Base-by-base conservation (phyloP, 1,140 invertebrate species). In the Danaus melanippus region DNA sequence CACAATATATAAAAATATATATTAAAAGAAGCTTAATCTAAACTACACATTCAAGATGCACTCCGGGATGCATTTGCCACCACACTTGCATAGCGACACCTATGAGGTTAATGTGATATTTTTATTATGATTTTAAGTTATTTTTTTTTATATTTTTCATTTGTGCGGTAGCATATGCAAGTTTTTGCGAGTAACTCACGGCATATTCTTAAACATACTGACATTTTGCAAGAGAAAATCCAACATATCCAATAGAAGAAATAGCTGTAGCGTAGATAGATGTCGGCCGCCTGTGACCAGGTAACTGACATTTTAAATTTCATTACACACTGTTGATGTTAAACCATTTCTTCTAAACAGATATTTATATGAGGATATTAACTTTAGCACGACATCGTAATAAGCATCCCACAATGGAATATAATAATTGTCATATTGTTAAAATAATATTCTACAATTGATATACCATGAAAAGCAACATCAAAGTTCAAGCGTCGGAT, bases 1-100 rank as follows among this genome's bases (percentile, higher is more conserved):
- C 81, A 84, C 81, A 84, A 86, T 82, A 86, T 85, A 85, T 82
- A 86, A 86, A 86, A 84, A 86, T 86, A 86, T 84, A 84, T 82
- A 76, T 79, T 77, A 80, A 65, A 86, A 82, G 77, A 86, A 86
- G 81, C 84, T 84, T 84, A 86, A 64, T 79, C 79, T 84, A 82
- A 71, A 76, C 81, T 84, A 86, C 79, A 84, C 82, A 80, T 74
- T 70, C 70, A 83, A 79, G 79, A 82, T 78, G 73, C 78, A 83
- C 71, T 74, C 79, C 69, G 71, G 66, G 71, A 80, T 80, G 78
- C 83, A 82, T 83, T 78, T 82, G 83, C 79, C 74, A 85, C 77
- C 80, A 86, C 80, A 85, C 79, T 63, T 68, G 67, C 67, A 71
- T 74, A 71, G 67, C 62, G 60, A 66, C 65, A 70, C 64, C 59